Evolutionary conservation across 2,888 invertebrate species (phyloP).

Genomic region (Hedya salicella): DNA sequence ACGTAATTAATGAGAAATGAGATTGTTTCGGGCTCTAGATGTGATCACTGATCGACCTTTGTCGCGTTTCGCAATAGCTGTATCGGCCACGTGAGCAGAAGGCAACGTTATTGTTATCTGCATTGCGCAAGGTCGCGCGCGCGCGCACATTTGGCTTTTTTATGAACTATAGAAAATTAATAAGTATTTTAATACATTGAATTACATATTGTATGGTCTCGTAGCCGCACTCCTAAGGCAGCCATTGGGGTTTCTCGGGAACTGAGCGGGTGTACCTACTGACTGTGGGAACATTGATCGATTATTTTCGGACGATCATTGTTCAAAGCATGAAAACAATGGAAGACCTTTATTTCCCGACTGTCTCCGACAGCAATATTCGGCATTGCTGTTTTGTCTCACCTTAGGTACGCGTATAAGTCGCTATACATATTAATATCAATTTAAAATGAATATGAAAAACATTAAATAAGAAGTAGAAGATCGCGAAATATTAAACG

Average conservation of each 20-base stretch:
- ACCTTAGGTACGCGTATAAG: too few species aligned
- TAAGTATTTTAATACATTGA: constrained; percentile 16
- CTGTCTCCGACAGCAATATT: background rate
- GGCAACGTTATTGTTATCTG: constrained; percentile 64
- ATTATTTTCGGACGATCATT: constrained; percentile 15
- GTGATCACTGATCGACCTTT: constrained; percentile 66
- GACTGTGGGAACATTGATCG: constrained; percentile 8
- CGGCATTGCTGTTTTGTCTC: background rate
- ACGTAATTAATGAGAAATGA: constrained; percentile 69
- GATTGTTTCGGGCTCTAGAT: constrained; percentile 66
- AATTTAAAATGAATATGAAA: too few species aligned
- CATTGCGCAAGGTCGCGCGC: constrained; percentile 64
- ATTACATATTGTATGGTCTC: constrained; percentile 12
- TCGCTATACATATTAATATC: too few species aligned
- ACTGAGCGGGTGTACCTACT: background rate
- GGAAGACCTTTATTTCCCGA: constrained; percentile 1
- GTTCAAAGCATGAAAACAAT: constrained; percentile 3
- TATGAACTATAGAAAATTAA: constrained; percentile 50
- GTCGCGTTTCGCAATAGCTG: constrained; percentile 68
- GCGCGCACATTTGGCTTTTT: constrained; percentile 58
- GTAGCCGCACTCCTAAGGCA: background rate
- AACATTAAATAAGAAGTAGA: too few species aligned
- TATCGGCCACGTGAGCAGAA: constrained; percentile 63
- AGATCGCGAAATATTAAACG: too few species aligned
- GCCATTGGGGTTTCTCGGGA: background rate